Evolutionary conservation across 2,797 vertebrate genomes (phyloP), one percentile per base, ranked within the genome.

Genomic region (Rachycentron canadum): DNA sequence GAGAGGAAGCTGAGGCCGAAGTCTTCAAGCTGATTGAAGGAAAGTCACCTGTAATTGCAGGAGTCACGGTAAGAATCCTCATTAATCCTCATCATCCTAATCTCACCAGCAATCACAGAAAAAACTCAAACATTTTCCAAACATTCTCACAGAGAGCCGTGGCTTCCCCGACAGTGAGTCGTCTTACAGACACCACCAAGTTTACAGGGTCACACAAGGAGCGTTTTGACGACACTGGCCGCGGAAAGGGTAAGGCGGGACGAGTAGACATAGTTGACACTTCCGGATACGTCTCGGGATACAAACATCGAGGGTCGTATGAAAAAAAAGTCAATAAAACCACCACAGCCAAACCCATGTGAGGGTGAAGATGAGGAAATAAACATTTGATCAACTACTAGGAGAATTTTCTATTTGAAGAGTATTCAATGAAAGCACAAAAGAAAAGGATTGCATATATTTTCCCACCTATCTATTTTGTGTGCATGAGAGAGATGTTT

Each of bases 121-220:
- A 28, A 23, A 76, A 55, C 38, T 67, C 8, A 69, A 64, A 32
- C 17, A 17, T 61, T 41, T 60, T 71, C 7, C 36, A 6, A 36
- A 43, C 26, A 17, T 69, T 60, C 7, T 70, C 36, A 25, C 86
- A 94, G 93, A 91, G 87, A 84, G 90, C 92, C 0, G 86, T 91
- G 71, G 91, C 91, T 4, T 93, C 90, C 14, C 87, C 89, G 30
- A 93, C 85, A 93, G 98, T 98, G 95, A 96, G 95, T 95, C 4
- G 96, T 93, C 97, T 99, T 53, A 99, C 98, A 0, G 98, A 99
- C 93, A 95, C 98, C 83, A 94, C 92, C 86, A 98, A 96, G 94
- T 99, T 99, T 89, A 99, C 98, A 0, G 98, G 98, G 43, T 99
- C 97, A 53, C 98, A 99, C 95, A 99, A 98, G 91, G 97, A 98